These are phyloP conservation scores for Cosmia trapezina DNA, from an alignment of 2,888 invertebrate species.

Conservation along the genomic window DNA sequence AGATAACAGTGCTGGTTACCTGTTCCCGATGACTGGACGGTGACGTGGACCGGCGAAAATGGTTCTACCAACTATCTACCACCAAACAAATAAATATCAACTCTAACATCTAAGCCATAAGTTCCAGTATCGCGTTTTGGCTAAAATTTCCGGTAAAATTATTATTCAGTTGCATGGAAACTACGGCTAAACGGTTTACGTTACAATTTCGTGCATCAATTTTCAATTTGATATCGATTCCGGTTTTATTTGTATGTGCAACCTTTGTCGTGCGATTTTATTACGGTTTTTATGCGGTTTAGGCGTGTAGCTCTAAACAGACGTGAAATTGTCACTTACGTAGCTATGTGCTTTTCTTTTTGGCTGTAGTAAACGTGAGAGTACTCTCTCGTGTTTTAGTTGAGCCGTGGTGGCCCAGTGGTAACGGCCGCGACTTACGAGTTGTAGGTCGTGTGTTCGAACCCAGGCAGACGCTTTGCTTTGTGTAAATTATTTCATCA, in stretches of 20 bases:
- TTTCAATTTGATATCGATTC: constrained; percentile 61
- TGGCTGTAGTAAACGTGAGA: background rate
- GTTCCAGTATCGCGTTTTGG: constrained; percentile 22
- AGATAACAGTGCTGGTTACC: constrained; percentile 63
- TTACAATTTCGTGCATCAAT: constrained; percentile 70
- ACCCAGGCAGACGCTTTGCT: no score
- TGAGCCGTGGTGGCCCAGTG: no score
- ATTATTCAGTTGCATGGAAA: constrained; percentile 68
- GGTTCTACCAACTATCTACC: constrained; percentile 20
- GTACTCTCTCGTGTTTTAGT: no score
- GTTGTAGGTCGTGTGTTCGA: no score
- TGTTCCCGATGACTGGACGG: constrained; percentile 47
- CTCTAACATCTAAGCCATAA: background rate
- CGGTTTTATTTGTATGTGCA: constrained; percentile 46
- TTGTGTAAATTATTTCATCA: no score
- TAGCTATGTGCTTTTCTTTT: constrained; percentile 25
- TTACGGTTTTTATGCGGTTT: background rate
- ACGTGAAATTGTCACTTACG: constrained; percentile 31
- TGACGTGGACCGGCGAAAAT: constrained; percentile 59
- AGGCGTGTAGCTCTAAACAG: background rate
- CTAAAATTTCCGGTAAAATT: constrained; percentile 47
- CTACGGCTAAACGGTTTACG: constrained; percentile 66
- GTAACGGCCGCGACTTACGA: no score
- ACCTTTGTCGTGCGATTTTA: constrained; percentile 22
- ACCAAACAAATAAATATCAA: constrained; percentile 24